phyloP scores from a whole-genome alignment of 37 sponge, comb jelly and placozoan species.

The Agelas oroides region DNA sequence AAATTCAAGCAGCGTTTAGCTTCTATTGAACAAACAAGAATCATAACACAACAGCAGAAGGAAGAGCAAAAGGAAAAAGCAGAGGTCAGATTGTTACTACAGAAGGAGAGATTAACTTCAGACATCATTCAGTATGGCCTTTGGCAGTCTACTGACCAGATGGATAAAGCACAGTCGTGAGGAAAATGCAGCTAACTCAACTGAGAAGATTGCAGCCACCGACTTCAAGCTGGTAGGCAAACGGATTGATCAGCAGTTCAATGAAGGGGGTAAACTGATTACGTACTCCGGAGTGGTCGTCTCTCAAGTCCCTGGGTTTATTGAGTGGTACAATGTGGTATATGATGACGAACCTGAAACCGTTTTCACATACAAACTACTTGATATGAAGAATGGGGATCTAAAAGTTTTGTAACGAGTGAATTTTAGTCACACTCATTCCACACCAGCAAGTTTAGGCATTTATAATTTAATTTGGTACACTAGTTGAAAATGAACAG shows the following conservation, averaged over 20 bases:
- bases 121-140: constrained; percentile 26
- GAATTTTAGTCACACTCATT: too few relatives aligned
- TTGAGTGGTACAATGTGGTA: constrained; percentile 2
- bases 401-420: too few relatives aligned
- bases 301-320: constrained; percentile 13
- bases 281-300: constrained; percentile 2
- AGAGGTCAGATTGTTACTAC: not conserved
- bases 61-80: constrained; percentile 5
- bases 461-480: too few relatives aligned
- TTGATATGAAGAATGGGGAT: too few relatives aligned
- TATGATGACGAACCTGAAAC: constrained; percentile 14
- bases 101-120: constrained; percentile 34
- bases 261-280: not conserved
- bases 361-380: too few relatives aligned
- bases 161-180: too few relatives aligned
- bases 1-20: constrained; percentile 3
- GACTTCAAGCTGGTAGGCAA: not conserved
- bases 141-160: constrained; percentile 4
- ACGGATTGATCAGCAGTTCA: not conserved
- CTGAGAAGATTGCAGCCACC: not conserved
- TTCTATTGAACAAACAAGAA: not conserved
- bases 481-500: too few relatives aligned
- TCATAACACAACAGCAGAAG: not conserved
- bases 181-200: too few relatives aligned
- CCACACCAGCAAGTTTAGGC: too few relatives aligned